Percentiles rank a stretch among this genome's conserved stretches.
Evolutionary conservation across 2,888 invertebrate species (phyloP).

Genomic region (Drosophila barbarae): DNA sequence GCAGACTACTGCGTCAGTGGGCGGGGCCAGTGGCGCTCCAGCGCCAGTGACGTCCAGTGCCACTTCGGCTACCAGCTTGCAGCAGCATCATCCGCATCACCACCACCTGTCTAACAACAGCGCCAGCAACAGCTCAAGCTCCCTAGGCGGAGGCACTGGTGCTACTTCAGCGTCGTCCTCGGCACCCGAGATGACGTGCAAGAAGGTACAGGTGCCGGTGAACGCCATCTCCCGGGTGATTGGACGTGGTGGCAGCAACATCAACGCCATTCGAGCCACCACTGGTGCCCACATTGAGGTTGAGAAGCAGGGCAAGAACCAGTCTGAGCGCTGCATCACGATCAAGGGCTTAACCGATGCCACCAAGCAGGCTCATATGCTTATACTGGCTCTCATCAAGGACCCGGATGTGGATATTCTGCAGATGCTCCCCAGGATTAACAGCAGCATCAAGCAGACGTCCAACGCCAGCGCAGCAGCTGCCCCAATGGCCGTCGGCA

Average conservation of each 20-base stretch:
- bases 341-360: constrained; percentile 96
- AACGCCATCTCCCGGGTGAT: constrained; percentile 98
- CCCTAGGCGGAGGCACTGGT: constrained; percentile 38
- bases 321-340: constrained; percentile 95
- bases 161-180: constrained; percentile 31
- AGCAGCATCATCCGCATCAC: constrained; percentile 72
- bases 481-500: constrained; percentile 70
- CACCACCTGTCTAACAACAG: constrained; percentile 38
- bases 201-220: constrained; percentile 96
- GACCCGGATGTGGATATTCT: constrained; percentile 96
- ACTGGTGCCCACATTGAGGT: constrained; percentile 99
- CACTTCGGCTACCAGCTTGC: constrained; percentile 47
- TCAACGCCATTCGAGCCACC: constrained; percentile 97
- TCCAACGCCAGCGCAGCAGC: constrained; percentile 30
- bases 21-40: constrained; percentile 18
- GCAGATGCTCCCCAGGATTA: constrained; percentile 87
- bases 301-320: constrained; percentile 97
- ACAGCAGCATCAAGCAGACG: constrained; percentile 76
- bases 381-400: constrained; percentile 95
- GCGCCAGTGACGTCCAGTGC: constrained; percentile 30
- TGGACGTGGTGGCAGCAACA: constrained; percentile 97
- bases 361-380: constrained; percentile 93
- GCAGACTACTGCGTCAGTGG: constrained; percentile 62
- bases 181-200: constrained; percentile 82
- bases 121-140: constrained; percentile 49